Evolutionary conservation across 2,113 vertebrate species (phyloP).

Genomic region (Agelaius phoeniceus): DNA sequence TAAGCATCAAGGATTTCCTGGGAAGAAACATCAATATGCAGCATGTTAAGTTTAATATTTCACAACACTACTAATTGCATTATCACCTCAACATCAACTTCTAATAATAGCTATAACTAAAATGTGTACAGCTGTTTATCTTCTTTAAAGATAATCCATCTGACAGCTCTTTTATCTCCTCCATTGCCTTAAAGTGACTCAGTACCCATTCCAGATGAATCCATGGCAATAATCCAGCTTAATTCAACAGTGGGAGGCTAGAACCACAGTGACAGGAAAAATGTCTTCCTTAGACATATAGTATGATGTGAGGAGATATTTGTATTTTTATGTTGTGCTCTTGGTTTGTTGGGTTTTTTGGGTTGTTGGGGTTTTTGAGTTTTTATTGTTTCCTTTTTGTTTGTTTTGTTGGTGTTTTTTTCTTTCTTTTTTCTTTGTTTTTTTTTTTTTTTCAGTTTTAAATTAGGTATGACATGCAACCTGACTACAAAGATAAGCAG

Average conservation of each 20-base stretch:
- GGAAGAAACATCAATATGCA: not conserved
- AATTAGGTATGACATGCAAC: not conserved
- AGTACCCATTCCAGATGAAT: not conserved
- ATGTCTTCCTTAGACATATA: not conserved
- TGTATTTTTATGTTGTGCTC: not conserved
- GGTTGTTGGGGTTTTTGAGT: accelerated
- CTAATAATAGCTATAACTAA: constrained; percentile 11
- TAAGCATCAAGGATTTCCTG: constrained; percentile 6
- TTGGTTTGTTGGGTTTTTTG: not conserved
- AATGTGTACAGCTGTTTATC: not conserved
- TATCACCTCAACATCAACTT: not conserved
- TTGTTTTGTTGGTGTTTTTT: not conserved
- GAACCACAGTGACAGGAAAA: not conserved
- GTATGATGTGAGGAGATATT: not conserved
- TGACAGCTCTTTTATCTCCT: not conserved
- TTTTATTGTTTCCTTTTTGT: too few relatives aligned
- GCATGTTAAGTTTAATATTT: not conserved
- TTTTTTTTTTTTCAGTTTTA: not conserved
- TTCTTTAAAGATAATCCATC: not conserved
- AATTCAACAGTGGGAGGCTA: not conserved
- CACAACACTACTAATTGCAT: constrained; percentile 26
- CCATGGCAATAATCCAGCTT: not conserved
- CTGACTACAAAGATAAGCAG: not conserved
- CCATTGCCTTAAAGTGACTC: not conserved
- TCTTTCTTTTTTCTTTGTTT: not conserved